Base-by-base conservation (phyloP, 2,888 invertebrate species). In the Ochropacha duplaris region DNA sequence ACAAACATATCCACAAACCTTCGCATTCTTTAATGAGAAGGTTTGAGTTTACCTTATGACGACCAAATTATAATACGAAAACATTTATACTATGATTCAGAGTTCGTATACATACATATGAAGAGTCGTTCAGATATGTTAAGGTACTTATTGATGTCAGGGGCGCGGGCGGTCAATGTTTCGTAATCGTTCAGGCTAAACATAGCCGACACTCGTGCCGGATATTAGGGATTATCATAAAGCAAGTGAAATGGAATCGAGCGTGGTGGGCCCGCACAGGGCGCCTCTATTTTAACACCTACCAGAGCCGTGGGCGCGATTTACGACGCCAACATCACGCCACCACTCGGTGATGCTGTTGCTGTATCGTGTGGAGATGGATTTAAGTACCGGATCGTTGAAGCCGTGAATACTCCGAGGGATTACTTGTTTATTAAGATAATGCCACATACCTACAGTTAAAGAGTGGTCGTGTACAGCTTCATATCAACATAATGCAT, bases 151-250 rank as follows among this genome's bases (percentile, higher is more conserved):
- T 51, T 19, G 19, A 22, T 34, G 52, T 34, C 52, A 52, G 14
- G 39, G 39, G 39, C 52, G 31, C 65, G 68, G 72, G 73, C 74
- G 75, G 72, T 74, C 74, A 73, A 71, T 64, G 74, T 76, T 79
- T 80, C 74, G 69, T 78, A 76, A 79, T 78, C 72, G 78, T 72
- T 69, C 69, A 70, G 70, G 78, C 83, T 90, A 88, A 87, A 88
- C 78, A 86, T 88, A 89, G 82, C 75, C 71, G 67, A 71, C 77
- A 79, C 81, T 84, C 78, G 79, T 83, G 84, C 90, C 90, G 91
- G 91, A 92, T 91, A 91, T 92, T 85, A 86, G 85, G 90, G 91
- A 91, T 92, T 91, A 91, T 90, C 88, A 92, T 91, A 91, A 92
- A 91, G 81, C 84, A 88, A 89, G 89, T 89, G 87, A 85, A 85